Conservation (phyloP, 1,140 invertebrate genomes). For the Physella acuta region DNA sequence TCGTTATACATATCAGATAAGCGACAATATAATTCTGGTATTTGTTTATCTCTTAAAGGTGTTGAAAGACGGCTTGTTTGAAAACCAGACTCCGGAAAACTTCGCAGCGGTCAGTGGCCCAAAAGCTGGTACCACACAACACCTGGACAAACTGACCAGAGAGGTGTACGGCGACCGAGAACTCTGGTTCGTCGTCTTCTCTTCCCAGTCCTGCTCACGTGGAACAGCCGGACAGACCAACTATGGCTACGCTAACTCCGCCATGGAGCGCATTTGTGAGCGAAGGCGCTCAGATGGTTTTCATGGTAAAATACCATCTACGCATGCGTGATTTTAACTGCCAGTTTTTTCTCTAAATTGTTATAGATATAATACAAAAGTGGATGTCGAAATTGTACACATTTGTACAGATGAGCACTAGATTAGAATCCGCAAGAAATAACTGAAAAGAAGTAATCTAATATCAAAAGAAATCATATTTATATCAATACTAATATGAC, state of each 20-base stretch:
- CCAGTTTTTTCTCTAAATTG: too few relatives aligned
- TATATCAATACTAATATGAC: too few relatives aligned
- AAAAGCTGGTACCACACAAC: slow-evolving; percentile 70
- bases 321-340: too few relatives aligned
- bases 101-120: slow-evolving; percentile 71
- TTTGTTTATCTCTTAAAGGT: too few relatives aligned
- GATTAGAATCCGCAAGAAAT: too few relatives aligned
- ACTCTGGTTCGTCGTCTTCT: slow-evolving; percentile 88
- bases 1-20: too few relatives aligned
- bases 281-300: slow-evolving; percentile 74
- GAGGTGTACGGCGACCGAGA: slow-evolving; percentile 67
- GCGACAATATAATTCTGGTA: too few relatives aligned
- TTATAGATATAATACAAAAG: too few relatives aligned
- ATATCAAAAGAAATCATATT: too few relatives aligned
- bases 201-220: slow-evolving; percentile 88
- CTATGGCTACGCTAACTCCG: slow-evolving; percentile 93
- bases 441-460: too few relatives aligned
- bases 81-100: slow-evolving; percentile 80
- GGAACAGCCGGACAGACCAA: slow-evolving; percentile 94
- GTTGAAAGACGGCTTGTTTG: slow-evolving; percentile 81
- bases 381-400: too few relatives aligned
- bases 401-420: too few relatives aligned
- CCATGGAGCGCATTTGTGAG: slow-evolving; percentile 93
- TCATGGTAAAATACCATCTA: slow-evolving; percentile 67
- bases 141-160: slow-evolving; percentile 75